These are phyloP conservation scores for Brachyhypopomus occidentalis DNA, from an alignment of 2,113 vertebrate species.

Conservation along the genomic window DNA sequence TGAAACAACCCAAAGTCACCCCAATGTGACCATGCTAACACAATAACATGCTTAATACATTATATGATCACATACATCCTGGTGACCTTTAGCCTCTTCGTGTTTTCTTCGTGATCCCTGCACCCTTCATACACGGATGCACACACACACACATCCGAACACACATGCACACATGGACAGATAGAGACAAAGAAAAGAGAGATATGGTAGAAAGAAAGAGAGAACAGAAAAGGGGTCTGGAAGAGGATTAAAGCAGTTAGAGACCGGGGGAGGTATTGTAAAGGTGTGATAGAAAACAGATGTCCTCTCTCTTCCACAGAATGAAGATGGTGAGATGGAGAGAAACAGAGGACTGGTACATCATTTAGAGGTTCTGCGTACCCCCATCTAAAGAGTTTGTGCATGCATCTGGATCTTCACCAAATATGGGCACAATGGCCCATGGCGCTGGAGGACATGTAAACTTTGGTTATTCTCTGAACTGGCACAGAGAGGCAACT, in stretches of 20 bases:
- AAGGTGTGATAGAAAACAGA: conserved; percentile 45
- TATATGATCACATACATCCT: too few relatives aligned
- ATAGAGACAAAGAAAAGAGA: too few relatives aligned
- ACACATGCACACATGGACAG: too few relatives aligned
- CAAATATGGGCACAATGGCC: background rate
- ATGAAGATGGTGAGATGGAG: background rate
- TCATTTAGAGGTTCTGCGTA: conserved; percentile 7
- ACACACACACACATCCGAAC: too few relatives aligned
- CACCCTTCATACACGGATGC: too few relatives aligned
- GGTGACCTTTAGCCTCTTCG: too few relatives aligned
- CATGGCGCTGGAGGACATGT: background rate
- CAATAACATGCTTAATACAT: too few relatives aligned
- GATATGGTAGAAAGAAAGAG: background rate
- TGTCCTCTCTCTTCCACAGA: background rate
- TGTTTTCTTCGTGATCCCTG: too few relatives aligned
- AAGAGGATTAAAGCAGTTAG: background rate
- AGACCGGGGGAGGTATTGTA: background rate
- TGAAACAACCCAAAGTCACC: too few relatives aligned
- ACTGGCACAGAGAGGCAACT: too few relatives aligned
- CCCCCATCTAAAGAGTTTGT: background rate
- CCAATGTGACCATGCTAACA: too few relatives aligned
- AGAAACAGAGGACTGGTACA: background rate
- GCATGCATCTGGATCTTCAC: background rate
- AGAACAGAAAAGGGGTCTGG: background rate
- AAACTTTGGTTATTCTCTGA: background rate